phyloP scores from a whole-genome alignment of 2,113 vertebrate genomes.

The Cyanoliseus patagonus region DNA sequence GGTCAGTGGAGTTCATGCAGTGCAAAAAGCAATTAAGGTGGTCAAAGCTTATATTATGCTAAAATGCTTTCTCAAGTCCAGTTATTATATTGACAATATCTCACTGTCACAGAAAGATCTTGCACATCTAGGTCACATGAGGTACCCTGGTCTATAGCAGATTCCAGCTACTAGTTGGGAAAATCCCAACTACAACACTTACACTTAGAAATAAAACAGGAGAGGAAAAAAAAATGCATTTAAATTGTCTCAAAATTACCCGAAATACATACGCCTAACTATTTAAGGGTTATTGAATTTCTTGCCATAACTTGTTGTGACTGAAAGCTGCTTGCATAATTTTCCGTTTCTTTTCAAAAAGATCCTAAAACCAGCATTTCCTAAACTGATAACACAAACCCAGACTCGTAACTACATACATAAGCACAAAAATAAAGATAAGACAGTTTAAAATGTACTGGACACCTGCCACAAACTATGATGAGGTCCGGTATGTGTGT shows the following conservation, averaged over 20 bases:
- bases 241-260: neutral
- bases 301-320: neutral
- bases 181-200: neutral
- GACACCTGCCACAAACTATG: rapidly evolving
- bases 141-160: neutral
- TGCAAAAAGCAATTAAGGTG: neutral
- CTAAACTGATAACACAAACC: rapidly evolving
- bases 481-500: rapidly evolving
- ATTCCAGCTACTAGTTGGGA: neutral
- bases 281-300: neutral
- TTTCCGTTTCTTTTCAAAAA: neutral
- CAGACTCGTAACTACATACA: neutral
- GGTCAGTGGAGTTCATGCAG: rapidly evolving
- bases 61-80: neutral
- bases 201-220: rapidly evolving
- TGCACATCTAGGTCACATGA: neutral
- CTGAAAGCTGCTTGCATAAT: neutral
- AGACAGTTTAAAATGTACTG: neutral
- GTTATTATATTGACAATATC: neutral
- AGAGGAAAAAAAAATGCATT: neutral
- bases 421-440: neutral
- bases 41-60: neutral
- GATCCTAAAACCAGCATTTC: neutral
- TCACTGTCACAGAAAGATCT: neutral
- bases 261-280: neutral